Percentiles rank a stretch among this genome's conserved stretches.
These are phyloP conservation scores for Coenonympha arcania DNA, from an alignment of 2,888 invertebrate genomes.

Conservation along the genomic window DNA sequence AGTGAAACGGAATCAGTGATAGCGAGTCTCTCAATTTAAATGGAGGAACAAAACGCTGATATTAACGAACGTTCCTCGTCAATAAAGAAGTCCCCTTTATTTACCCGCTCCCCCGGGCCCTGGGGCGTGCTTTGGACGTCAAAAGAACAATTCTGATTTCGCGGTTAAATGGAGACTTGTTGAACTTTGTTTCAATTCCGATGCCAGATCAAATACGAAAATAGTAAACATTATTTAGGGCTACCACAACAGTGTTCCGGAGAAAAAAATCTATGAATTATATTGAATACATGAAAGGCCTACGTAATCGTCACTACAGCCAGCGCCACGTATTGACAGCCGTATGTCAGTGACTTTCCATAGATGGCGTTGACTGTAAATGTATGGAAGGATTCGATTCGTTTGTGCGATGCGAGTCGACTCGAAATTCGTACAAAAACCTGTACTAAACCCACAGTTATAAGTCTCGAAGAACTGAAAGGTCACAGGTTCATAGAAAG, in stretches of 20 bases:
- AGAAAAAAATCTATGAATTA: too few relatives aligned
- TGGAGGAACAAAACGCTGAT: conserved; percentile 15
- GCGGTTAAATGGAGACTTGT: conserved; percentile 10
- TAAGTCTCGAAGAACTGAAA: too few relatives aligned
- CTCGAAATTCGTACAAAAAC: too few relatives aligned
- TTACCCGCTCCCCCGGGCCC: conserved; percentile 16
- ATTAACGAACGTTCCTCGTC: conserved; percentile 14
- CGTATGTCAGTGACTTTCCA: too few relatives aligned
- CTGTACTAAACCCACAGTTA: too few relatives aligned
- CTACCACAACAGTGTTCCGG: not conserved
- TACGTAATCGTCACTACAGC: too few relatives aligned
- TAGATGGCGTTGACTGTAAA: too few relatives aligned
- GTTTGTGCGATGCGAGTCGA: too few relatives aligned
- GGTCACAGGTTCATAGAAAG: too few relatives aligned
- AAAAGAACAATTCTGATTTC: conserved; percentile 18
- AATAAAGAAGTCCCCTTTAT: conserved; percentile 20
- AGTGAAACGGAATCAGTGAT: not conserved
- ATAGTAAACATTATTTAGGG: not conserved
- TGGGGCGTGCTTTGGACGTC: conserved; percentile 19
- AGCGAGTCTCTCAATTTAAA: conserved; percentile 6
- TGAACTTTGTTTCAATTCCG: conserved; percentile 11
- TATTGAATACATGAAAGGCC: too few relatives aligned
- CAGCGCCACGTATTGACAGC: too few relatives aligned
- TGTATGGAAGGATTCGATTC: too few relatives aligned
- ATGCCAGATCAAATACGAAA: conserved; percentile 1